Conservation (phyloP, 2,888 invertebrate genomes). For the Syrista parreyssii region DNA sequence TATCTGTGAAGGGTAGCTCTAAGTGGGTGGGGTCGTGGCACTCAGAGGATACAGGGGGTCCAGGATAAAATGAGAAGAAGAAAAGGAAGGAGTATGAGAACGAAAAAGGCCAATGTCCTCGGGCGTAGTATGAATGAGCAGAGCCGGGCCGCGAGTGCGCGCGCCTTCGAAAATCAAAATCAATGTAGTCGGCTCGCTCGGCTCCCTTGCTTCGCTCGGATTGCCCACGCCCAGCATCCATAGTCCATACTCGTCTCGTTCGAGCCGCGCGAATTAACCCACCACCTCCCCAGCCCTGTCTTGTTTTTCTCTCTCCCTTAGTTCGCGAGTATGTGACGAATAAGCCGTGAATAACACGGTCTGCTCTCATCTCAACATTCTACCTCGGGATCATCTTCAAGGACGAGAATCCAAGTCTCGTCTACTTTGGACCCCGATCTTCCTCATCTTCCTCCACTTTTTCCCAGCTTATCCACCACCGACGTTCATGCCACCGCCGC, state of each 20-base stretch:
- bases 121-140: constrained; percentile 45
- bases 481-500: not conserved
- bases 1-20: not conserved
- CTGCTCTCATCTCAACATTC: too few species aligned
- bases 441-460: too few species aligned
- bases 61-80: not conserved
- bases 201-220: constrained; percentile 37
- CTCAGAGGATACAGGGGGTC: not conserved
- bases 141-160: constrained; percentile 43
- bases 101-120: constrained; percentile 30
- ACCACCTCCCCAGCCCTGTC: constrained; percentile 3
- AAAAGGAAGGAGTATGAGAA: not conserved
- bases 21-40: not conserved
- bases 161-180: constrained; percentile 62
- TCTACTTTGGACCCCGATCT: too few species aligned
- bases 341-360: too few species aligned
- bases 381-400: too few species aligned
- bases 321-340: not conserved
- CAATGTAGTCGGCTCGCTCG: constrained; percentile 51
- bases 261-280: constrained; percentile 6
- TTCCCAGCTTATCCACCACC: too few species aligned
- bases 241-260: constrained; percentile 2
- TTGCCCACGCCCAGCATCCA: constrained; percentile 50
- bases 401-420: too few species aligned
- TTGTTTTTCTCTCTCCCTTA: constrained; percentile 3